phyloP scores from a whole-genome alignment of 2,888 invertebrate species.

The Hirtodrosophila confusa region DNA sequence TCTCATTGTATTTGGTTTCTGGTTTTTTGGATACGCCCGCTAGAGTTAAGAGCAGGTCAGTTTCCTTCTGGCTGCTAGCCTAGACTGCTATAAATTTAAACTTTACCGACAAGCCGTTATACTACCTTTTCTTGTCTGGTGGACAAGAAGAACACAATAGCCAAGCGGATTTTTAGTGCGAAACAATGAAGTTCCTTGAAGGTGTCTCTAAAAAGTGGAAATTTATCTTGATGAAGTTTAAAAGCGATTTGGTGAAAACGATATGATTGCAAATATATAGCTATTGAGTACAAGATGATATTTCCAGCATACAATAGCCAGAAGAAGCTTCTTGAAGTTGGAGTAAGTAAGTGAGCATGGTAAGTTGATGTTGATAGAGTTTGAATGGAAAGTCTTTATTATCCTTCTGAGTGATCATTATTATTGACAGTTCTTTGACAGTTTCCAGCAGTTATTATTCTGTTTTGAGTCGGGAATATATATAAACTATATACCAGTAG shows the following conservation, averaged over 20 bases:
- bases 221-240: constrained; percentile 11
- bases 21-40: constrained; percentile 12
- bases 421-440: too few species aligned
- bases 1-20: constrained; percentile 50
- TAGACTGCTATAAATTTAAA: constrained; percentile 47
- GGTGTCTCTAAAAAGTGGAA: background rate
- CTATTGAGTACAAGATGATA: too few species aligned
- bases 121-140: constrained; percentile 4
- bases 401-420: too few species aligned
- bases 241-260: constrained; percentile 1
- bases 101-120: constrained; percentile 40
- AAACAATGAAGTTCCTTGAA: constrained; percentile 41
- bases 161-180: constrained; percentile 9
- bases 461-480: too few species aligned
- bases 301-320: too few species aligned
- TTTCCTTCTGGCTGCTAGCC: constrained; percentile 11
- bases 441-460: too few species aligned
- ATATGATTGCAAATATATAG: background rate
- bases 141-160: background rate
- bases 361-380: too few species aligned
- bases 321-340: too few species aligned
- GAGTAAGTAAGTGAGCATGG: too few species aligned
- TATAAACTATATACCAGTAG: too few species aligned
- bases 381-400: too few species aligned
- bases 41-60: constrained; percentile 35